These are phyloP conservation scores for Sminthopsis crassicaudata DNA, from an alignment of 2,113 vertebrate genomes.

Conservation along the genomic window DNA sequence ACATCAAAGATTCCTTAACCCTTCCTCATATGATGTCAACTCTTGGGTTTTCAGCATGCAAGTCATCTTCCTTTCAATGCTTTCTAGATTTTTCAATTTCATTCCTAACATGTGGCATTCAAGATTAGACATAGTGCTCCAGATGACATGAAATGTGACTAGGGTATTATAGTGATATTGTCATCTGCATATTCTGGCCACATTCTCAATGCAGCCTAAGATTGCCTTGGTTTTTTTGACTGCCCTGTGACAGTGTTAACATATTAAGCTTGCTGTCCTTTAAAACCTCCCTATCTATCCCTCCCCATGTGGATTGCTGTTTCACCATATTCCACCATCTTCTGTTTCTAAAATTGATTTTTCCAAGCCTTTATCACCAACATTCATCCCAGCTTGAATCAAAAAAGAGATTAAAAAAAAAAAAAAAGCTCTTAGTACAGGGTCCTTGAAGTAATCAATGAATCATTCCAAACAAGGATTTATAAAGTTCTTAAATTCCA, in stretches of 20 bases:
- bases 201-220: background rate
- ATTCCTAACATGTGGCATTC: background rate
- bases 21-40: background rate
- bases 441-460: background rate
- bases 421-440: background rate
- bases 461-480: background rate
- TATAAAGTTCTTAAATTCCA: background rate
- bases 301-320: background rate
- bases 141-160: background rate
- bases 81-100: background rate
- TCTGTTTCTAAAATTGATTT: background rate
- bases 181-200: background rate
- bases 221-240: background rate
- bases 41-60: background rate
- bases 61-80: background rate
- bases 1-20: background rate
- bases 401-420: background rate
- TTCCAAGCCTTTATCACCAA: background rate
- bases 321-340: background rate
- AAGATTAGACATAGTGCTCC: background rate
- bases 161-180: background rate
- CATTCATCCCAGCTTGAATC: background rate
- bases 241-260: background rate
- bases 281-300: background rate
- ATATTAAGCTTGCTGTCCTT: background rate